Percentiles rank a stretch among this genome's conserved stretches.
phyloP scores from a whole-genome alignment of 1,140 invertebrate species.

The silkworm (Bombyx mori) region DNA sequence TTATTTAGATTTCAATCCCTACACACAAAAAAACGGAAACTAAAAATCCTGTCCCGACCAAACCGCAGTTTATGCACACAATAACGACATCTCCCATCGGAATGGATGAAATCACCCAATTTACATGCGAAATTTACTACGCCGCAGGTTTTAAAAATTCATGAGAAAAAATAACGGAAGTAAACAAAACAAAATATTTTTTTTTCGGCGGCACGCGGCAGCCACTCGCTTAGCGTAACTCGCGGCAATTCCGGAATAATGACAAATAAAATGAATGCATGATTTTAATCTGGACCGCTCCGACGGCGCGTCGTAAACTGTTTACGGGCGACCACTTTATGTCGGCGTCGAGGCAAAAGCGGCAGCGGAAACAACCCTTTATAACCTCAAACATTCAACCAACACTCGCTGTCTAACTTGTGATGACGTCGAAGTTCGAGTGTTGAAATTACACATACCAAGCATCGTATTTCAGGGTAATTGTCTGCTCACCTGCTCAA shows the following conservation, averaged over 20 bases:
- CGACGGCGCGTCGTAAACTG: conserved; percentile 44
- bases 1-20: too few species aligned
- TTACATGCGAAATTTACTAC: conserved; percentile 1
- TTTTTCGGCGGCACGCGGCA: conserved; percentile 1
- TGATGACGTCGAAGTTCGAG: too few species aligned
- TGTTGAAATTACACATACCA: too few species aligned
- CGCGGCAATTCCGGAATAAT: conserved; percentile 39
- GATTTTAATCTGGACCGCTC: conserved; percentile 51
- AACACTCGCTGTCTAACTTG: too few species aligned
- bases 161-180: not conserved
- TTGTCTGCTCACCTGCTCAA: too few species aligned
- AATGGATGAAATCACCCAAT: too few species aligned
- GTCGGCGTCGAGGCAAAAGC: conserved; percentile 5
- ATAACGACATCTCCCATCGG: too few species aligned
- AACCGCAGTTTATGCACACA: too few species aligned
- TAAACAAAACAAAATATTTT: not conserved
- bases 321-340: conserved; percentile 43
- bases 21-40: too few species aligned
- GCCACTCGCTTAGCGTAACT: conserved; percentile 7
- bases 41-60: too few species aligned
- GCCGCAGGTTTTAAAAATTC: conserved; percentile 3
- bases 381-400: too few species aligned
- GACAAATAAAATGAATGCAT: conserved; percentile 61
- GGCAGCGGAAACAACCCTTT: not conserved
- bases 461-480: too few species aligned